Evolutionary conservation across 2,797 vertebrate species (phyloP), one percentile per base, ranked within the genome.

Genomic region (Calcarius lapponicus): DNA sequence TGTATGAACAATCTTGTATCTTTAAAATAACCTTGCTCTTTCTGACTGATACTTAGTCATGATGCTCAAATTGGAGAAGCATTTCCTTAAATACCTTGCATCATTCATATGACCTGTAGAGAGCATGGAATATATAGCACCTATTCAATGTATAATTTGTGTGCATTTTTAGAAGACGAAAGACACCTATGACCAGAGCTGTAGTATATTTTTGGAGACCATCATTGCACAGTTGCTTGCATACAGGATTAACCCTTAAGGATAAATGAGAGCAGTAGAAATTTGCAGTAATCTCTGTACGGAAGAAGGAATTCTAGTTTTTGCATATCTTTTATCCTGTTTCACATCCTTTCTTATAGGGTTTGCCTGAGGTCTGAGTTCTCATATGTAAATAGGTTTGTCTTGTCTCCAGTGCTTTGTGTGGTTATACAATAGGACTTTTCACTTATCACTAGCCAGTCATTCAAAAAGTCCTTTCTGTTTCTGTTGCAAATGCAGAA

Each of bases 301-400:
- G 16, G 42, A 78, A 40, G 51, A 61, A 86, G 25, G 32, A 79
- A 72, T 84, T 92, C 43, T 72, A 32, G 28, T 22, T 64, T 6
- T 53, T 50, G 25, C 12, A 7, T 91, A 71, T 90, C 18, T 91
- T 89, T 93, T 32, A 86, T 80, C 13, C 85, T 51, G 28, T 64
- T 53, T 90, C 26, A 45, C 4, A 36, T 90, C 56, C 40, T 84
- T 88, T 93, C 71, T 56, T 8, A 6, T 3, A 82, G 34, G 45
- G 94, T 80, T 85, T 92, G 34, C 53, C 67, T 62, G 53, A 90
- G 56, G 36, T 88, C 48, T 13, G 36, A 78, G 72, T 95, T 96
- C 92, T 93, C 90, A 54, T 93, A 93, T 87, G 94, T 85, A 92
- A 95, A 96, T 94, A 76, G 62, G 38, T 90, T 81, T 86, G 80